A percentile compares a stretch with the other conserved stretches of the same genome.
phyloP scores from a whole-genome alignment of 2,888 invertebrate species.

The Syritta pipiens region DNA sequence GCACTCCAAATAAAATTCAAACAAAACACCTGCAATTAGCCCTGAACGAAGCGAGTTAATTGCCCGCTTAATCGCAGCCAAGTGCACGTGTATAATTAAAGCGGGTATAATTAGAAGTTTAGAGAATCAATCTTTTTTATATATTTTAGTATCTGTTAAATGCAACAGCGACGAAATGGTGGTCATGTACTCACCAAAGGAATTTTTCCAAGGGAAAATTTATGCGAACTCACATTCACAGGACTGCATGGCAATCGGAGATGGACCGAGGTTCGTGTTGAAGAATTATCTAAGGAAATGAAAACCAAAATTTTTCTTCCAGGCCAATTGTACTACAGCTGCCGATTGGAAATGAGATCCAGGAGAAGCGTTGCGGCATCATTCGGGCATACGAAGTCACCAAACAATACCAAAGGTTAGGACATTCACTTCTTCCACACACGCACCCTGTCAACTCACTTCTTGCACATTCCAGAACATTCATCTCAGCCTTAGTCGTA shows the following conservation, averaged over 20 bases:
- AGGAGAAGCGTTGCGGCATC: constrained; percentile 78
- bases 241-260: constrained; percentile 84
- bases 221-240: constrained; percentile 90
- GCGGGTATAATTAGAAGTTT: no score
- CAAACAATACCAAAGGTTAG: constrained; percentile 75
- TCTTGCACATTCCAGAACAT: constrained; percentile 83
- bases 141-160: constrained; percentile 85
- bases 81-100: no score
- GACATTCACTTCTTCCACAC: no score
- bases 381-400: constrained; percentile 78
- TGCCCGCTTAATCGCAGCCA: no score
- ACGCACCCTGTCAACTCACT: no score
- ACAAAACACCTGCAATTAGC: not conserved
- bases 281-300: no score
- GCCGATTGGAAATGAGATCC: constrained; percentile 77
- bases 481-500: constrained; percentile 87
- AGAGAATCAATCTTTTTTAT: not conserved
- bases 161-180: constrained; percentile 87
- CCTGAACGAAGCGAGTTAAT: no score
- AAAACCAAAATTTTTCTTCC: not conserved
- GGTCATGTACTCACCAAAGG: constrained; percentile 84
- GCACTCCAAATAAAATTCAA: not conserved
- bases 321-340: constrained; percentile 73
- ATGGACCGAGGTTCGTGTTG: constrained; percentile 77
- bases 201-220: constrained; percentile 85